phyloP scores from a whole-genome alignment of 2,113 vertebrate genomes.

The Saccopteryx bilineata region DNA sequence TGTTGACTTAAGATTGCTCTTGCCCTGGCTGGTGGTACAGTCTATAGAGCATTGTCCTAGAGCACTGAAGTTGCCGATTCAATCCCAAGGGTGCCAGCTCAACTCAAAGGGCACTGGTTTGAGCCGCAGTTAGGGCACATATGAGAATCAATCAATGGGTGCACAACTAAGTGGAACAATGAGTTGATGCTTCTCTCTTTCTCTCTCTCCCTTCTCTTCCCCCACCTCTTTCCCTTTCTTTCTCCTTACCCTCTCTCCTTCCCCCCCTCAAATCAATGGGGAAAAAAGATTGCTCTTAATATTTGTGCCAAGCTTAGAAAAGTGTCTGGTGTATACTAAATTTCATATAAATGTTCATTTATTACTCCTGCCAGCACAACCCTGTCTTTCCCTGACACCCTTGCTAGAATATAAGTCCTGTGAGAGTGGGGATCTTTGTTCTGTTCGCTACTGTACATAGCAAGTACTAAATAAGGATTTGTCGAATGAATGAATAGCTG shows the following conservation, averaged over 20 bases:
- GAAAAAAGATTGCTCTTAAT: constrained; percentile 8
- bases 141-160: too few species aligned
- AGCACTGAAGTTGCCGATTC: too few species aligned
- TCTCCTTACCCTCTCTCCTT: too few species aligned
- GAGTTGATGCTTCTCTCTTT: too few species aligned
- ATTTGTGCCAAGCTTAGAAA: constrained; percentile 30
- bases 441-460: constrained; percentile 25
- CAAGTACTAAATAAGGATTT: constrained; percentile 62
- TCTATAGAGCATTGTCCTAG: too few species aligned
- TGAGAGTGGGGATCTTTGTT: constrained; percentile 41
- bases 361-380: background rate
- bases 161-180: too few species aligned
- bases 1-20: constrained; percentile 1
- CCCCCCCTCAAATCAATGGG: too few species aligned
- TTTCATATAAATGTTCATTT: constrained; percentile 33
- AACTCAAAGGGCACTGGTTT: too few species aligned
- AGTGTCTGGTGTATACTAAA: background rate
- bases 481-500: constrained; percentile 30
- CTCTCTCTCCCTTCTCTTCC: too few species aligned
- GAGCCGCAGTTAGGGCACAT: too few species aligned
- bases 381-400: background rate
- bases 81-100: too few species aligned
- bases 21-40: background rate
- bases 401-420: constrained; percentile 41
- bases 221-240: too few species aligned